phyloP scores from a whole-genome alignment of 53 echinoderm and acorn worm species.

The Antedon mediterranea region DNA sequence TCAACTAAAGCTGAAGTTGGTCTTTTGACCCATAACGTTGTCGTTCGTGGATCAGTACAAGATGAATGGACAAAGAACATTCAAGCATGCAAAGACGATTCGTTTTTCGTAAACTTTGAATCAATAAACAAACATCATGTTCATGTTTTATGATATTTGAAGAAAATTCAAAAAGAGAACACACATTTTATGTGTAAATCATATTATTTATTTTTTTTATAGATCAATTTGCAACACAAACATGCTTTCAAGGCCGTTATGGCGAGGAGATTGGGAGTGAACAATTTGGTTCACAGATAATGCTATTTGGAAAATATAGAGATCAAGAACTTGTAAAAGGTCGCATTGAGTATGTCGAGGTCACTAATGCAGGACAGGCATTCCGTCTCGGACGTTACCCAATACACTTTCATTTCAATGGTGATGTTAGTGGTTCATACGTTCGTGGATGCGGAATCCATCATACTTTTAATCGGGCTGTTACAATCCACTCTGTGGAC shows the following conservation, averaged over 20 bases:
- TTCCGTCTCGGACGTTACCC: conserved; percentile 88
- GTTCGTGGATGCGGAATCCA: conserved; percentile 88
- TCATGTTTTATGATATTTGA: too few species aligned
- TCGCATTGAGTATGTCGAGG: conserved; percentile 73
- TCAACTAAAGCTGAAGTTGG: conserved; percentile 93
- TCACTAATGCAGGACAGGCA: conserved; percentile 90
- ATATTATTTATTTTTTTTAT: background rate
- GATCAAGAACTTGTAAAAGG: conserved; percentile 52
- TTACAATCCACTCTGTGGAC: conserved; percentile 85
- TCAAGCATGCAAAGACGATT: conserved; percentile 74
- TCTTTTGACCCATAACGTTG: conserved; percentile 72
- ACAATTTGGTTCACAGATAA: conserved; percentile 82
- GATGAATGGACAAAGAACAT: conserved; percentile 75
- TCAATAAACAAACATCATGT: too few species aligned
- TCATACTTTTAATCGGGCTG: conserved; percentile 84
- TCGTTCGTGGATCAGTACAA: conserved; percentile 75
- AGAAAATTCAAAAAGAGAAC: too few species aligned
- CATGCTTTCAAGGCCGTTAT: conserved; percentile 75
- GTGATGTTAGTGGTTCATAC: conserved; percentile 66
- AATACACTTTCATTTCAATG: conserved; percentile 92
- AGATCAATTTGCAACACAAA: conserved; percentile 85
- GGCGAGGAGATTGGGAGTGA: conserved; percentile 91
- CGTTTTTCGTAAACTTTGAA: conserved; percentile 86
- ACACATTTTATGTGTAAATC: too few species aligned
- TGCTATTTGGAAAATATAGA: conserved; percentile 58